A percentile compares a stretch with the other conserved stretches of the same genome.
Evolutionary conservation across 2,888 invertebrate species (phyloP).

Genomic region (Lasioglossum villosulum): DNA sequence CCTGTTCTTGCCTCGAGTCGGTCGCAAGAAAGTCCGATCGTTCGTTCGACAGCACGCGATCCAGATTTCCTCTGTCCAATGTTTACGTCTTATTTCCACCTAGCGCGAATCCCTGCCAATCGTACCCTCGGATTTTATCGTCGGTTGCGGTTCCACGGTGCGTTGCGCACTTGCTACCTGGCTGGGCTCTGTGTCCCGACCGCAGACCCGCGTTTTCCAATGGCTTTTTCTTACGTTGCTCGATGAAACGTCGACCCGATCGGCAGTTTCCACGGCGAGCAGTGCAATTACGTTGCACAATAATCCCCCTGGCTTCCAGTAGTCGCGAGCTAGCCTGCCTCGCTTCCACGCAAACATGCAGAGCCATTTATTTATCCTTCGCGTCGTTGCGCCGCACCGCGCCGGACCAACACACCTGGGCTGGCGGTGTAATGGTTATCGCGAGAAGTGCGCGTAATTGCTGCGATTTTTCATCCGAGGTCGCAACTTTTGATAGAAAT

Average conservation of each 20-base stretch:
- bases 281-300: conserved; percentile 79
- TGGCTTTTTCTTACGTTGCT: conserved; percentile 71
- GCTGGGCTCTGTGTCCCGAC: conserved; percentile 44
- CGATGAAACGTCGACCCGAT: conserved; percentile 71
- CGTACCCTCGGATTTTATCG: conserved; percentile 30
- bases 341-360: conserved; percentile 24
- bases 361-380: conserved; percentile 54
- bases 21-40: conserved; percentile 56
- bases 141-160: conserved; percentile 31
- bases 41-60: conserved; percentile 57
- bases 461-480: conserved; percentile 25
- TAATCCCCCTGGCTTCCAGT: conserved; percentile 55
- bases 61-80: conserved; percentile 5
- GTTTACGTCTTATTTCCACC: conserved; percentile 61
- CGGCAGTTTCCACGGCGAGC: conserved; percentile 74
- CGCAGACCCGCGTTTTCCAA: conserved; percentile 72
- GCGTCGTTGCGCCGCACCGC: neutral
- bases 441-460: conserved; percentile 49
- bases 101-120: neutral
- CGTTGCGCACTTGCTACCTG: conserved; percentile 47
- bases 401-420: conserved; percentile 3
- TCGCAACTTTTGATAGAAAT: neutral
- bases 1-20: conserved; percentile 4
- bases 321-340: conserved; percentile 35
- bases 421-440: conserved; percentile 23